Evolutionary conservation across 2,113 vertebrate genomes (phyloP), one percentile per base, ranked within the genome.

Genomic region (Sterrhoptilus dennistouni): DNA sequence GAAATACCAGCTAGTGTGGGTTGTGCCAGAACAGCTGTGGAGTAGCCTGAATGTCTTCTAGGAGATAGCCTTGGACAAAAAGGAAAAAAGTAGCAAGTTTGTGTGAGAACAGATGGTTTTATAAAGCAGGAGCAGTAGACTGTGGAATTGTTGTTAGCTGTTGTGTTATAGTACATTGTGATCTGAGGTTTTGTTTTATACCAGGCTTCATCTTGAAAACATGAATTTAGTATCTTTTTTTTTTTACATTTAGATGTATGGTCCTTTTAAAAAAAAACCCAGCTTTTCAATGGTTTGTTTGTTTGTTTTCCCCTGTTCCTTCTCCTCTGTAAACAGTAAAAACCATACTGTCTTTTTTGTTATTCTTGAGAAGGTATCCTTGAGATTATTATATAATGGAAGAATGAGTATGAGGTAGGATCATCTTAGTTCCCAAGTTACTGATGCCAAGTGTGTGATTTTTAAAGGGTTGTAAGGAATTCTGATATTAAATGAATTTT

Each of bases 21-120:
- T 31, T 74, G 75, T 47, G 49, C 44, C 54, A 63, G 59, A 83
- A 10, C 64, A 83, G n/a, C 59, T 70, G 54, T 36, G 89, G 40
- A 42, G 18, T 29, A 59, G 40, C 11, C 8, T 9, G 19, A 75
- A 42, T 72, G 53, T 68, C 35, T 0, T 5, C 50, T 53, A 82
- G 57, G 83, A 94, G 81, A 83, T 74, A 93, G 92, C 87, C 89
- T 87, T 94, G 92, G 66, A 61, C 36, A 47, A 84, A 70, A 75
- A 23, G 23, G 45, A 59, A 86, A 36, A 80, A 83, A 94, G 61
- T 59, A 86, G 47, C 45, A 95, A 94, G 91, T 95, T 96, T 80
- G 14, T 89, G 23, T 71, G 40, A 80, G 87, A 97, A 92, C 87
- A 93, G 89, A n/a, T 40, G 21, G n/a, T 42, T 64, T 90, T 77